Conservation (phyloP, 2,113 vertebrate genomes). For the Meles meles region DNA sequence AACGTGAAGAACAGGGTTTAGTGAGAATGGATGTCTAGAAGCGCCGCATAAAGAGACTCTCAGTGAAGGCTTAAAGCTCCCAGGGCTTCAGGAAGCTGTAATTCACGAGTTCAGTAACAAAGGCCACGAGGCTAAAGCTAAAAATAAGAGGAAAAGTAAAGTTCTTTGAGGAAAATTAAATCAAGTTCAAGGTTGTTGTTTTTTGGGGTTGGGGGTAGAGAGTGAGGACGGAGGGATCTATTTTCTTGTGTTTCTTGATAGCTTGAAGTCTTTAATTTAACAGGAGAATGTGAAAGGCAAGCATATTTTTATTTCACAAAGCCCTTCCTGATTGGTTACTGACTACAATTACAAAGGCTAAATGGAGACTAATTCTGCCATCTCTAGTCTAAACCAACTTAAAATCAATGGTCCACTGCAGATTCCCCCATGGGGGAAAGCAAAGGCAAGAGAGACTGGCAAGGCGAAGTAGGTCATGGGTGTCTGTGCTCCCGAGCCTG, state of each 20-base stretch:
- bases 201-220: background rate
- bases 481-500: background rate
- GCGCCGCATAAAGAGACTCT: slow-evolving; percentile 16
- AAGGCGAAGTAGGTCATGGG: background rate
- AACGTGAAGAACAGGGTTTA: background rate
- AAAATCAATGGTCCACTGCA: slow-evolving; percentile 27
- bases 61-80: background rate
- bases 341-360: slow-evolving; percentile 60
- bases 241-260: slow-evolving; percentile 23
- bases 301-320: slow-evolving; percentile 33
- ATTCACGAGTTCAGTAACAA: slow-evolving; percentile 51
- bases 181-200: slow-evolving; percentile 6
- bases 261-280: background rate
- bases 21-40: background rate
- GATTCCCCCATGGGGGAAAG: background rate
- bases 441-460: background rate
- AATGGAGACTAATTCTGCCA: slow-evolving; percentile 71
- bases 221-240: background rate
- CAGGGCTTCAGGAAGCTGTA: background rate
- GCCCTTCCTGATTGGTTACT: slow-evolving; percentile 42
- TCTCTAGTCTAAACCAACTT: slow-evolving; percentile 54
- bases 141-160: slow-evolving; percentile 51
- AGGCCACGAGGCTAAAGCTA: background rate
- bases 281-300: slow-evolving; percentile 47
- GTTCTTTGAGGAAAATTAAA: slow-evolving; percentile 47